Evolutionary conservation across 2,797 vertebrate genomes (phyloP).

Genomic region (Tinamus major): DNA sequence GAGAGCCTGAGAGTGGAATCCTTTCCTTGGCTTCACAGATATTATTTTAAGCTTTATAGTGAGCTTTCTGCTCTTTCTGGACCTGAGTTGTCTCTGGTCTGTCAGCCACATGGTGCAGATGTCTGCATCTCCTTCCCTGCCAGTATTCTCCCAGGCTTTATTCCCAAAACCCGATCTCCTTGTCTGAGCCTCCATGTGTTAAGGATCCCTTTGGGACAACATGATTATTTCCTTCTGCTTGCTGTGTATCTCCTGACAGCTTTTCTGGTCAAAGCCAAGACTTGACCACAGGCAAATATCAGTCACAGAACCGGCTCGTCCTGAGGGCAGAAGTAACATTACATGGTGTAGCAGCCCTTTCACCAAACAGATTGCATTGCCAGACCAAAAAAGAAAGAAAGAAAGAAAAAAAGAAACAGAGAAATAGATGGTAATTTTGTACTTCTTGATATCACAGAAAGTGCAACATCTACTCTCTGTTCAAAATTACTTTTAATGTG

Average conservation of each 20-base stretch:
- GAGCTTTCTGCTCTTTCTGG: conserved; percentile 53
- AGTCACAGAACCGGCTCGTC: not conserved
- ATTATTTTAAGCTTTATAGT: conserved; percentile 65
- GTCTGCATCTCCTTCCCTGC: conserved; percentile 18
- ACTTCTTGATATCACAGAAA: not conserved
- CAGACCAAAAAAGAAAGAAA: not conserved
- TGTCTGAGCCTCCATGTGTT: conserved; percentile 46
- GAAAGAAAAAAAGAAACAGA: not conserved
- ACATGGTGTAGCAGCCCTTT: not conserved
- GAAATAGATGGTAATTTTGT: not conserved
- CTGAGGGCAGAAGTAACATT: not conserved
- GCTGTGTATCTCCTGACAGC: not conserved
- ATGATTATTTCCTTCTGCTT: conserved; percentile 58
- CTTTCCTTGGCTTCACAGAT: conserved; percentile 30
- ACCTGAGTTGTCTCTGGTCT: conserved; percentile 60
- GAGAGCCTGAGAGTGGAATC: conserved; percentile 37
- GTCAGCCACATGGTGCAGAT: conserved; percentile 74
- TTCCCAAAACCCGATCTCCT: conserved; percentile 48
- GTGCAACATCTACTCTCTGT: not conserved
- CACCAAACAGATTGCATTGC: not conserved
- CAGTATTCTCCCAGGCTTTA: conserved; percentile 55
- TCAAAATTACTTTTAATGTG: not conserved
- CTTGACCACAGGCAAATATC: conserved; percentile 3
- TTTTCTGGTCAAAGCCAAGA: conserved; percentile 14
- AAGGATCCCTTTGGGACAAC: conserved; percentile 33